These are phyloP conservation scores for Fistularia tabacaria DNA, from an alignment of 2,797 vertebrate species.

Conservation along the genomic window DNA sequence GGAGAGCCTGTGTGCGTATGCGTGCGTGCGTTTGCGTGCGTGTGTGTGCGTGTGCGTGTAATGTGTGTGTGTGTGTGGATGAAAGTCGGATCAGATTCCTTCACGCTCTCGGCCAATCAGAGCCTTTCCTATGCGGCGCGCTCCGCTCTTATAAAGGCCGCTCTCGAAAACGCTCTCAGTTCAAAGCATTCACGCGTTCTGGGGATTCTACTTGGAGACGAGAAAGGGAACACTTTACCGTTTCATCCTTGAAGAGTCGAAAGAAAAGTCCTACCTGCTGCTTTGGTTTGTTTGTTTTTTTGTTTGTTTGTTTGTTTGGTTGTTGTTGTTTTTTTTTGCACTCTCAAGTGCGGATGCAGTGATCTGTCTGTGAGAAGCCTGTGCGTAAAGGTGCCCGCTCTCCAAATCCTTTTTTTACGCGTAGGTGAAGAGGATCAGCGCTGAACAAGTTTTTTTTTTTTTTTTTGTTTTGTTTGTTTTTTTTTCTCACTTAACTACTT, in stretches of 20 bases:
- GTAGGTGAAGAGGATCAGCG: constrained; percentile 12
- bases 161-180: constrained; percentile 30
- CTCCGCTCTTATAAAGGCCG: constrained; percentile 56
- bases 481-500: constrained; percentile 19
- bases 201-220: constrained; percentile 64
- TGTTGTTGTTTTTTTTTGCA: constrained; percentile 4
- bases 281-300: constrained; percentile 9
- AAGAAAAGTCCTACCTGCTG: constrained; percentile 26
- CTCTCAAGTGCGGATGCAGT: constrained; percentile 20
- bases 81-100: constrained; percentile 56
- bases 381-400: constrained; percentile 40
- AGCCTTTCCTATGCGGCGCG: constrained; percentile 46
- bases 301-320: no score
- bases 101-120: constrained; percentile 52
- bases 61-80: constrained; percentile 18
- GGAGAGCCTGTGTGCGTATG: neutral
- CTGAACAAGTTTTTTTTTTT: constrained; percentile 11
- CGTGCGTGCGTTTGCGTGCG: neutral
- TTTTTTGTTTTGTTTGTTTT: constrained; percentile 8
- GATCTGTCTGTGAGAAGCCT: constrained; percentile 15
- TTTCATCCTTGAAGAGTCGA: constrained; percentile 35
- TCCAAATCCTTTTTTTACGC: constrained; percentile 44
- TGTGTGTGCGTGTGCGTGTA: constrained; percentile 10
- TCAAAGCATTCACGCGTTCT: constrained; percentile 66
- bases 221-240: constrained; percentile 44